A percentile compares a stretch with the other conserved stretches of the same genome.
These are phyloP conservation scores for Danionella cerebrum DNA, from an alignment of 2,113 vertebrate species.

Conservation along the genomic window DNA sequence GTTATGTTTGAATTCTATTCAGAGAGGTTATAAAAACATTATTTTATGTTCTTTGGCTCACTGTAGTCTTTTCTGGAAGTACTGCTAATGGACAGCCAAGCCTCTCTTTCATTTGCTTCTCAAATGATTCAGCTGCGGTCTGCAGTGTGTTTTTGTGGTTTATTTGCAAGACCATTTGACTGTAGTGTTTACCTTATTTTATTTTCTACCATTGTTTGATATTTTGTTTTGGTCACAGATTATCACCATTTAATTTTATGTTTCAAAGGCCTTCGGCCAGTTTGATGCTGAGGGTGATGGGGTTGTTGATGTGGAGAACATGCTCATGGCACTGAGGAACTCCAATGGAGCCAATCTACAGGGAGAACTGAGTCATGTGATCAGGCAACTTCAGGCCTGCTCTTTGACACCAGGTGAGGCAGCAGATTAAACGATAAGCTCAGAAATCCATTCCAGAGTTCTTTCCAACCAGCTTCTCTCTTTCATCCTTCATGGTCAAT, in stretches of 20 bases:
- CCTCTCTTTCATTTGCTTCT: neutral
- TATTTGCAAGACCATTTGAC: neutral
- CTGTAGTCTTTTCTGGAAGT: neutral
- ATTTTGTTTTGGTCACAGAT: neutral
- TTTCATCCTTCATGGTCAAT: neutral
- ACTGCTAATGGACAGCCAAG: neutral
- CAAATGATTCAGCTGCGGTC: neutral
- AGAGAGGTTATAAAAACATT: neutral
- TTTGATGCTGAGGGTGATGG: conserved; percentile 94
- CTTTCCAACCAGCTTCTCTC: no score
- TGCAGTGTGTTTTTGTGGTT: neutral
- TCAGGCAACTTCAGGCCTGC: conserved; percentile 90
- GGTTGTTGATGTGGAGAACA: conserved; percentile 86
- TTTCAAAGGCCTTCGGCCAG: conserved; percentile 82
- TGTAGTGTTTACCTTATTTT: neutral
- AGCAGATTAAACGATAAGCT: no score
- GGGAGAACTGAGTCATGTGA: conserved; percentile 90
- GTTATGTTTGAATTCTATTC: no score
- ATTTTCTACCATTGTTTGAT: neutral
- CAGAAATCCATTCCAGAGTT: no score
- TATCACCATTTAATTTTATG: neutral
- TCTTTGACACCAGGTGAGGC: conserved; percentile 87
- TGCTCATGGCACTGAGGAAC: conserved; percentile 86
- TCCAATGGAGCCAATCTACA: conserved; percentile 90
- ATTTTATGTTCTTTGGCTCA: neutral